Base-by-base conservation (phyloP, 2,888 invertebrate species). In the Ectemnius cavifrons region DNA sequence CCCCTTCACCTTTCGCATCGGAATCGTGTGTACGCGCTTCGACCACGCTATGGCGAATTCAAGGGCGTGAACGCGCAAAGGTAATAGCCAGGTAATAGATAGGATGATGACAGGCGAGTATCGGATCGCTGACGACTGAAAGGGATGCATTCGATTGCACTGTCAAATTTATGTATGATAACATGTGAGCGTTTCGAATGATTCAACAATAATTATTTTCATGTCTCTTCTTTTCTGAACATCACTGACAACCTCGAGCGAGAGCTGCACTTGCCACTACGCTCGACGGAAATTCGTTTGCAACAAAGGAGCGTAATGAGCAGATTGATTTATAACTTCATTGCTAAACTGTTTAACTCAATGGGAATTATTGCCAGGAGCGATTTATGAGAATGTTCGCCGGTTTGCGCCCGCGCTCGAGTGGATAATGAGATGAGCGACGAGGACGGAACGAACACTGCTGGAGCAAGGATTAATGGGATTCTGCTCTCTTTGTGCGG, bases 61-160 rank as follows among this genome's bases (percentile, higher is more conserved):
- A 63, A 57, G 75, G 71, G 81, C 71, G 72, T 76, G 75, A 82
- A 82, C 80, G 82, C 66, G 52, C 86, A 79, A 73, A 76, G 79
- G 77, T 89, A 89, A 90, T 89, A 80, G 85, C 77, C 79, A 81
- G 87, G 84, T 88, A 85, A 89, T 86, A 76, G 87, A 84, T 81
- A 79, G 78, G 71, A 76, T 85, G 87, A 89, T 90, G 86, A 90
- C 88, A 88, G 86, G 74, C 84, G 81, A 77, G 84, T 72, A 75
- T 64, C 75, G 73, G 79, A 67, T 81, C 37, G 76, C 59, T 76
- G 68, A 78, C 80, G 65, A 65, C 46, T 67, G 75, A 47, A 59
- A 56, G 75, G 69, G 73, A 77, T 70, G 77, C 73, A 56, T 72
- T 45, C 63, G 71, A 67, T 59, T 61, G 61, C 61, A 37, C 37